Base-by-base conservation (phyloP, 2,113 vertebrate genomes). In the Ptychochromis oligacanthus region DNA sequence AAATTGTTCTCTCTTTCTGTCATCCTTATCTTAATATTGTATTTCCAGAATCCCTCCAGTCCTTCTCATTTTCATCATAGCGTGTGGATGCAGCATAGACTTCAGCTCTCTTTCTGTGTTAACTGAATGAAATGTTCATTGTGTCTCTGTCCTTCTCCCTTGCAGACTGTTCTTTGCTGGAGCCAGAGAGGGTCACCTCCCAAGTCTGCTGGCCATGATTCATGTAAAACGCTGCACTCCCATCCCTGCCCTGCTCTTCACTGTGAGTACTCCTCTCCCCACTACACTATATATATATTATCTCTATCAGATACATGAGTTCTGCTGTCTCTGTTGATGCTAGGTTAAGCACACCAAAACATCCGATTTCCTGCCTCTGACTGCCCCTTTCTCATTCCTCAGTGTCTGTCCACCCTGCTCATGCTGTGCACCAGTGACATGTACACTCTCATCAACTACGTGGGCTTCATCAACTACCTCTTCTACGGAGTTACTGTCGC, bases 371-470 rank as follows among this genome's bases (percentile, higher is more conserved):
- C 49, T 52, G 49, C 6, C 43, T 46, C 54, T 79, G 13, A 60
- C 22, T 17, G 3, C 18, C 7, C 7, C 38, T 12, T 40, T 67
- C 38, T 56, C 24, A 4, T 24, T 78, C 54, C 18, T 5, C 91
- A 98, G 97, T 98, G 97, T 67, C 75, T 97, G 46, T 98, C 97
- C 43, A 98, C 97, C 2, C 93, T 98, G 88, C 95, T 98, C 31
- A 98, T 98, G 97, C 94, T 98, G 93, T 97, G 97, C 93, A 98
- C 97, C 87, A 97, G 97, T 5, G 97, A 98, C 94, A 98, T 98
- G 91, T 98, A 98, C 96, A 98, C 97, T 0, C 97, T 98, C 86
- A 98, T 98, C 93, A 98, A 98, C 95, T 98, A 98, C 0, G 97
- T 98, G 77, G 97, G 97, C 62, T 98, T 98, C 94, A 98, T 98